Base-by-base conservation (phyloP, 1,140 invertebrate genomes). In the Drosophila pseudoobscura region DNA sequence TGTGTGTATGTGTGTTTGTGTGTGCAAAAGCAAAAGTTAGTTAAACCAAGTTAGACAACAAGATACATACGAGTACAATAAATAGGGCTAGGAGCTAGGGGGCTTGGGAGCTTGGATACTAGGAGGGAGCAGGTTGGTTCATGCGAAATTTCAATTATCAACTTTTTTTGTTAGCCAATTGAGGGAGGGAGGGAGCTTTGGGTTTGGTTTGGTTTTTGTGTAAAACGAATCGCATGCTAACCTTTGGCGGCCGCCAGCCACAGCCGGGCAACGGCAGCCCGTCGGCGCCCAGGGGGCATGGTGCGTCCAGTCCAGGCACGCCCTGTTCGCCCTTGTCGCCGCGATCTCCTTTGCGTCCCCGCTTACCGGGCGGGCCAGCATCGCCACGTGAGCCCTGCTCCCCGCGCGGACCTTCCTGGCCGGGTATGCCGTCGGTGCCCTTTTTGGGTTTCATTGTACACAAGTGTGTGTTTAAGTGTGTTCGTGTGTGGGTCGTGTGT, bases 281-380 rank as follows among this genome's bases (percentile, higher is more conserved):
- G 92, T 99, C 98, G 15, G 95, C 94, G 51, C 98, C 98, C 51
- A 98, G 93, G 58, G 98, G 98, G 94, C 98, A 99, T 2, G 98
- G 98, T 41, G 98, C 98, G 92, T 99, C 98, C 68, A 99, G 92
- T 62, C 98, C 98, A 13, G 98, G 98, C 71, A 98, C 97, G 77
- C 91, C 90, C 93, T 98, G 97, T 88, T 98, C 97, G 57, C 98
- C 98, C 93, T 98, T 97, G 82, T 96, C 95, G 56, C 97, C 97
- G 90, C 95, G 95, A 91, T 97, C 96, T 59, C 98, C 98, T 92
- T 96, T 97, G 75, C 96, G 94, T 47, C 98, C 98, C 88, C 97
- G 94, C 92, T 97, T 97, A 49, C 98, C 98, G 57, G 94, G 92
- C 50, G 95, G 95, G 49, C 97, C 98, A 90, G 95, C 92, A 91